Conservation (phyloP, 2,888 invertebrate genomes). For the Tineola bisselliella region DNA sequence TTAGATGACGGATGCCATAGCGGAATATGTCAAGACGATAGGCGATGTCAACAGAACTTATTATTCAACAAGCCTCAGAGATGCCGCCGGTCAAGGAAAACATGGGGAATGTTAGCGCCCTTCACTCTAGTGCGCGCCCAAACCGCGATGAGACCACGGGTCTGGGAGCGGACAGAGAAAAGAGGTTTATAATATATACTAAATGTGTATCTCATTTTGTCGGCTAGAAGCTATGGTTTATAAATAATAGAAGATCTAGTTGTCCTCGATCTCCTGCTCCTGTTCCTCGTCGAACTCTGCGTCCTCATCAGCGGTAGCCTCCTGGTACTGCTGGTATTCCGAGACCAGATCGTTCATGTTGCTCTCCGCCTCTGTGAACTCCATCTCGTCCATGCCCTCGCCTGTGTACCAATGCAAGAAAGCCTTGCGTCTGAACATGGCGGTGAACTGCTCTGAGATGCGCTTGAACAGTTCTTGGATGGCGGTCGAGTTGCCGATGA, state of each 20-base stretch:
- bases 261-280: constrained; percentile 76
- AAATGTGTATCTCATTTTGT: not conserved
- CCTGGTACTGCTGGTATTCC: constrained; percentile 95
- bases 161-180: not conserved
- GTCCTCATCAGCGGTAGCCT: constrained; percentile 85
- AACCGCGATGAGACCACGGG: not conserved
- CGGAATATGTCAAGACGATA: constrained; percentile 42
- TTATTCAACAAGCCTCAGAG: constrained; percentile 52
- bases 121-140: not conserved
- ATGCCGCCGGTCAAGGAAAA: constrained; percentile 56
- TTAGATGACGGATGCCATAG: constrained; percentile 50
- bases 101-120: constrained; percentile 47
- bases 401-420: constrained; percentile 99
- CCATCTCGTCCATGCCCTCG: constrained; percentile 97
- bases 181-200: not conserved
- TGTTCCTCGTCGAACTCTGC: constrained; percentile 83
- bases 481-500: constrained; percentile 93
- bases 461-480: constrained; percentile 94
- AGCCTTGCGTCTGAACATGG: constrained; percentile 97
- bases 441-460: constrained; percentile 91
- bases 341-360: constrained; percentile 97
- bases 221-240: not conserved
- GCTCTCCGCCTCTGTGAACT: constrained; percentile 93
- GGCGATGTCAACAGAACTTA: constrained; percentile 43
- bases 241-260: constrained; percentile 29